Conservation (phyloP, 2,888 invertebrate genomes). For the Ormyrus rosae region DNA sequence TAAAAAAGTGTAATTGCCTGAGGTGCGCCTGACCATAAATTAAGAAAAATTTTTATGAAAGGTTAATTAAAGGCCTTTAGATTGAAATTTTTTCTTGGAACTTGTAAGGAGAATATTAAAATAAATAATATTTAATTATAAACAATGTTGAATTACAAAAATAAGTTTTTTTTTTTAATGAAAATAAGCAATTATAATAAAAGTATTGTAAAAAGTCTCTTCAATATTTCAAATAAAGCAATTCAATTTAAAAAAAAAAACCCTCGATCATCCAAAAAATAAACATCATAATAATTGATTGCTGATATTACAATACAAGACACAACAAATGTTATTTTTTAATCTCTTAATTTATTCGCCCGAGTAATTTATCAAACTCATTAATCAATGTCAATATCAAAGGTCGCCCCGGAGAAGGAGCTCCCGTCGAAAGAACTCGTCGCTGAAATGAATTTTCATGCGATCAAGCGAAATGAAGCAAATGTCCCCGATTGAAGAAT, state of each 20-base stretch:
- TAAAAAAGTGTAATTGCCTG: no score
- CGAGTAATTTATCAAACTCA: constrained; percentile 1
- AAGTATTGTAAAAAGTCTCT: neutral
- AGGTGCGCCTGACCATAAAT: no score
- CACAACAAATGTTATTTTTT: constrained; percentile 7
- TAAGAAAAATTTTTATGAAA: no score
- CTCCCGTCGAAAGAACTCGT: neutral
- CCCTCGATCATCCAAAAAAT: neutral
- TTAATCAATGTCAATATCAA: constrained; percentile 27
- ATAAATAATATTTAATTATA: no score
- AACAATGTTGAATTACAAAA: no score
- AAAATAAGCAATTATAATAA: neutral
- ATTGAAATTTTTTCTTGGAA: no score
- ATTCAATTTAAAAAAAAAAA: neutral
- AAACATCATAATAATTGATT: neutral
- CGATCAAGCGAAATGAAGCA: constrained; percentile 1
- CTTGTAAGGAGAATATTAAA: no score
- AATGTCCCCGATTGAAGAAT: neutral
- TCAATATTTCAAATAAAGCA: neutral
- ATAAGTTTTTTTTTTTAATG: no score
- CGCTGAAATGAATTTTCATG: constrained; percentile 7
- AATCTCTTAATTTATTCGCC: constrained; percentile 12
- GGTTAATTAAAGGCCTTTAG: no score
- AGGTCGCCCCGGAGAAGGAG: neutral
- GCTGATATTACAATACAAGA: no score